A percentile compares a stretch with the other conserved stretches of the same genome.
Conservation (phyloP, 2,113 vertebrate genomes). For the Pholis gunnellus region DNA sequence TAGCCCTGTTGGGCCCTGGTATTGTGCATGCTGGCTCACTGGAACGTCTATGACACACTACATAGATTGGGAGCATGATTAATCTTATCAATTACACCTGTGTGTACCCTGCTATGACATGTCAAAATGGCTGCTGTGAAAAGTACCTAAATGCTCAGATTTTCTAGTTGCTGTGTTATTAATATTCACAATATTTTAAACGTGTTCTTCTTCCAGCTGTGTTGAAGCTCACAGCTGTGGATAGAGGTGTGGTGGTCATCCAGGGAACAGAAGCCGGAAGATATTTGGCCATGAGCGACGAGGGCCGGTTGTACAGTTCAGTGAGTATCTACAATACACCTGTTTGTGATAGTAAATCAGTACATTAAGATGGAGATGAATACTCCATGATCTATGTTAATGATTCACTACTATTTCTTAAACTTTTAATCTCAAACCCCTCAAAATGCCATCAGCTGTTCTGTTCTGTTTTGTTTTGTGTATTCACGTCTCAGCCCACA, state of each 20-base stretch:
- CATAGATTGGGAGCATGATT: neutral
- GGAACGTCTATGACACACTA: neutral
- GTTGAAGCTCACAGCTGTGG: constrained; percentile 77
- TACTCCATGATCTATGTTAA: neutral
- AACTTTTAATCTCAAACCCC: neutral
- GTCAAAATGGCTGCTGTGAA: neutral
- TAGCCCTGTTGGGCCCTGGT: neutral
- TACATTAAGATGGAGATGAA: neutral
- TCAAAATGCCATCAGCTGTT: neutral
- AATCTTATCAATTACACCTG: neutral
- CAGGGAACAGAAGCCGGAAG: constrained; percentile 80
- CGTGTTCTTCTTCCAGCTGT: constrained; percentile 58
- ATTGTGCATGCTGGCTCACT: neutral
- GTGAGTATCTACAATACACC: constrained; percentile 82
- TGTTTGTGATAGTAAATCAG: neutral
- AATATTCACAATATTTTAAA: neutral
- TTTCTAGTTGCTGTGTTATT: neutral
- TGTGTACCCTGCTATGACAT: neutral
- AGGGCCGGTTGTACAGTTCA: constrained; percentile 89
- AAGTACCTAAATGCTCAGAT: neutral
- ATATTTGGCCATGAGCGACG: constrained; percentile 92
- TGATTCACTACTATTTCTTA: neutral
- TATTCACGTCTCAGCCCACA: constrained; percentile 79
- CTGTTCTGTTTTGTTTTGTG: neutral
- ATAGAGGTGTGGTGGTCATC: constrained; percentile 78